Evolutionary conservation across 2,113 vertebrate species (phyloP), one percentile per base, ranked within the genome.

Genomic region (Dromaius novaehollandiae): DNA sequence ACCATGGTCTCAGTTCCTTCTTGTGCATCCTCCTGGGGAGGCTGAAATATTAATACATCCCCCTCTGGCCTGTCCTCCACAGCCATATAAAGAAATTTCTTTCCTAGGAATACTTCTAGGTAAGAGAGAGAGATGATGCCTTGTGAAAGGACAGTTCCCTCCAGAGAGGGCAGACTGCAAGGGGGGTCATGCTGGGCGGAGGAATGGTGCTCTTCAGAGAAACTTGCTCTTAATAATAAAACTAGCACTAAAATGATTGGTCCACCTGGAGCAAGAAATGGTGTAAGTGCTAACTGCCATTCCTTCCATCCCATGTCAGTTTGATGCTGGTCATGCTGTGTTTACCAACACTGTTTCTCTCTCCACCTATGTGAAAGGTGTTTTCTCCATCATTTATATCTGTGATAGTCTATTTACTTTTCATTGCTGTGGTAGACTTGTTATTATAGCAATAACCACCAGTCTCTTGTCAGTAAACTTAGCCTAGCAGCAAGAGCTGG

Each of bases 381-480:
- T 64, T 95, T 95, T 96, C 90, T 88, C 66, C 38, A 38, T 77
- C 82, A 80, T n/a, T 93, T 94, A 64, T 38, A 15, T 75, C 38
- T 16, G 21, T 87, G 48, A 82, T 90, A 78, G 38, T 92, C 69
- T 88, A 53, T 78, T 86, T 87, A 91, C 95, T 95, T 96, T 92
- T 77, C 81, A n/a, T 77, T 89, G 92, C 22, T 16, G 69, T 75
- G 63, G 65, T 58, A 44, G 64, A 22, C 55, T 89, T 44, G 60
- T 87, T 93, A 81, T 86, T 66, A 63, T 75, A 89, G 93, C 60
- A 88, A 64, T 82, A 78, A 92, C 88, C 77, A 64, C 46, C 24
- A 60, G 88, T 51, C 64, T 77, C 80, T 55, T 53, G 20, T 16
- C 88, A 66, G 61, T 64, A 95, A 83, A 90, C 34, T 44, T 84